Evolutionary conservation across 2,888 invertebrate genomes (phyloP).

Genomic region (Zelleria hepariella): DNA sequence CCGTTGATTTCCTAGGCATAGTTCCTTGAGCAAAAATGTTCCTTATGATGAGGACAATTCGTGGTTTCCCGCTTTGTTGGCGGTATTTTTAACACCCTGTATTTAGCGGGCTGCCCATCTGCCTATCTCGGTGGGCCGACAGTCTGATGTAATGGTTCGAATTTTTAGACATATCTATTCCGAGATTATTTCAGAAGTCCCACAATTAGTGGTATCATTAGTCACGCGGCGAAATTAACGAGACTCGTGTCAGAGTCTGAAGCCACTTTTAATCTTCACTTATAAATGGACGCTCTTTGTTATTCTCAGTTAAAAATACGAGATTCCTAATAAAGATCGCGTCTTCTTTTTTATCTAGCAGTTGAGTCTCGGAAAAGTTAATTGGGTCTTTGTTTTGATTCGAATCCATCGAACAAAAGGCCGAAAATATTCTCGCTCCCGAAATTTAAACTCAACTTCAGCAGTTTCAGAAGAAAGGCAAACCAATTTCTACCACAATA

Average conservation of each 20-base stretch:
- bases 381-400: not conserved
- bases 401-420: not conserved
- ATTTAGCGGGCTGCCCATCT: too few relatives aligned
- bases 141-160: not conserved
- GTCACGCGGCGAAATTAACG: slow-evolving; percentile 27
- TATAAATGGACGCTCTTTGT: not conserved
- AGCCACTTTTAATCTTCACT: slow-evolving; percentile 32
- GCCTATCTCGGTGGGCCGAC: not conserved
- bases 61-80: too few relatives aligned
- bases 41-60: too few relatives aligned
- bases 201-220: slow-evolving; percentile 19
- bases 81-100: too few relatives aligned
- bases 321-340: not conserved
- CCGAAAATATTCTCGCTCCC: not conserved
- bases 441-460: not conserved
- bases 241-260: slow-evolving; percentile 35
- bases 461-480: too few relatives aligned
- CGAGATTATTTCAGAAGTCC: slow-evolving; percentile 2
- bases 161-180: not conserved
- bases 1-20: too few relatives aligned
- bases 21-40: too few relatives aligned
- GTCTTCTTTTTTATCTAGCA: not conserved
- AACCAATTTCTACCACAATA: too few relatives aligned
- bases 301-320: not conserved
- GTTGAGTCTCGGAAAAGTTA: not conserved